phyloP scores from a whole-genome alignment of 2,888 invertebrate genomes.

The Cheilosia grossa region DNA sequence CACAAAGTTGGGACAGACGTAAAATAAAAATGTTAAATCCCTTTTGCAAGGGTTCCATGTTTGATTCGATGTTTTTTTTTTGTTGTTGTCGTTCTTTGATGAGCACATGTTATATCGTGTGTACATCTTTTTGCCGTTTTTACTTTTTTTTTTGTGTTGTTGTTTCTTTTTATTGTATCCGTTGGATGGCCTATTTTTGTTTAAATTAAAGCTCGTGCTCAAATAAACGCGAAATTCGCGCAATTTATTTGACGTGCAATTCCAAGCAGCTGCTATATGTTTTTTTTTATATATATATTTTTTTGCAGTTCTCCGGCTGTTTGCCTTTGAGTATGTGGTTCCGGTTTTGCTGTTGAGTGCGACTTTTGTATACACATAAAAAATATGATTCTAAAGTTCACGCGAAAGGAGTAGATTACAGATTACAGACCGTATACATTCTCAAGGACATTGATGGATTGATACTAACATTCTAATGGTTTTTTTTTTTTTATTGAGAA shows the following conservation, averaged over 20 bases:
- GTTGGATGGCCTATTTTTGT: conserved; percentile 75
- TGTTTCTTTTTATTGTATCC: conserved; percentile 60
- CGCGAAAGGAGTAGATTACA: not conserved
- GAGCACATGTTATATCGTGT: conserved; percentile 70
- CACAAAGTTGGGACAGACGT: conserved; percentile 33
- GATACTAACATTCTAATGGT: conserved; percentile 35
- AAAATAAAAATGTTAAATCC: conserved; percentile 44
- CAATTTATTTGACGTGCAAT: conserved; percentile 75
- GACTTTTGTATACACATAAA: conserved; percentile 1
- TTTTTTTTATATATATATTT: conserved; percentile 21
- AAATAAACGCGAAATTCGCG: conserved; percentile 75
- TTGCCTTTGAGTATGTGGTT: conserved; percentile 56
- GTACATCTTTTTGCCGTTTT: conserved; percentile 27
- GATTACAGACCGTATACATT: conserved; percentile 6
- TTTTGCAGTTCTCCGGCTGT: conserved; percentile 53
- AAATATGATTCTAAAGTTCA: conserved; percentile 21
- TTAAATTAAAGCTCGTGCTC: conserved; percentile 75
- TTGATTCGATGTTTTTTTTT: conserved; percentile 15
- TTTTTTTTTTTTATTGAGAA: conserved; percentile 32
- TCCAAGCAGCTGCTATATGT: conserved; percentile 71
- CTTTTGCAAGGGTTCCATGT: conserved; percentile 36
- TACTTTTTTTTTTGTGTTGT: conserved; percentile 5
- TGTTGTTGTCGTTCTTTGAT: conserved; percentile 50
- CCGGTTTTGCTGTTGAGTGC: conserved; percentile 35
- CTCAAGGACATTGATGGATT: conserved; percentile 64